phyloP scores from a whole-genome alignment of 1,140 invertebrate species.

The Phenacoccus solenopsis region DNA sequence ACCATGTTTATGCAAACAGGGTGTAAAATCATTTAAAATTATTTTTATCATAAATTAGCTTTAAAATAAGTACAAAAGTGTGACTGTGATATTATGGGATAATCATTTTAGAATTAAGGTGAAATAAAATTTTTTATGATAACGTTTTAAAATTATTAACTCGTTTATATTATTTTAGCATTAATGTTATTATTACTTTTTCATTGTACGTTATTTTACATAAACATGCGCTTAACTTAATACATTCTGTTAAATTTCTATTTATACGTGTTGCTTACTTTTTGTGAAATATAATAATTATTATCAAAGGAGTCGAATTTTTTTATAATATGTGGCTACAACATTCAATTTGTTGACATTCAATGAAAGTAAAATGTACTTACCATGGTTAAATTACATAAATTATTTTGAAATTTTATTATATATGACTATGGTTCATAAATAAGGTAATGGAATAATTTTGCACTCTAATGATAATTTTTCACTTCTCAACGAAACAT shows the following conservation, averaged over 20 bases:
- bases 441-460: too few relatives aligned
- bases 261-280: not conserved
- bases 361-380: too few relatives aligned
- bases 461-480: too few relatives aligned
- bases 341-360: too few relatives aligned
- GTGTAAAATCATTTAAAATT: not conserved
- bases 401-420: too few relatives aligned
- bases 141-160: not conserved
- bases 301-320: too few relatives aligned
- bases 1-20: not conserved
- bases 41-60: not conserved
- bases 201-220: not conserved
- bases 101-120: not conserved
- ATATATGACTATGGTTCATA: too few relatives aligned
- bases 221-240: not conserved
- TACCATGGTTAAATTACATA: too few relatives aligned
- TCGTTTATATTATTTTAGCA: not conserved
- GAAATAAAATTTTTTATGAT: not conserved
- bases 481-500: too few relatives aligned
- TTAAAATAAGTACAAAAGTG: constrained; percentile 7
- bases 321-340: too few relatives aligned
- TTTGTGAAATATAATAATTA: not conserved
- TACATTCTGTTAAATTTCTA: not conserved
- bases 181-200: not conserved
- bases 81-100: constrained; percentile 10